A percentile compares a stretch with the other conserved stretches of the same genome.
Conservation (phyloP, 2,113 vertebrate genomes). For the Pelmatolapia mariae region DNA sequence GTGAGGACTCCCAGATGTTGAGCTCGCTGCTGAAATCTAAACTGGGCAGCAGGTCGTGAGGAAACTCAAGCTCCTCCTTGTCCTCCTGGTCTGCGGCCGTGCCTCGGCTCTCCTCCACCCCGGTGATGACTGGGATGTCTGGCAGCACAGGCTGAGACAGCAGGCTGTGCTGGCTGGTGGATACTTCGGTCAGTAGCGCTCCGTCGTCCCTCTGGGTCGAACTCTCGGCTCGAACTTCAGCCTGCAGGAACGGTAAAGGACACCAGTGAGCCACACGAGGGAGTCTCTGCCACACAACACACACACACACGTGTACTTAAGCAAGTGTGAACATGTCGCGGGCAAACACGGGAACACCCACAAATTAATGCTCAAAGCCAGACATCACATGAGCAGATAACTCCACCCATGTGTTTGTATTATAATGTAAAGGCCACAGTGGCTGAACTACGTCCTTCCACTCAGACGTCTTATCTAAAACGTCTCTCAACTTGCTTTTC, state of each 20-base stretch:
- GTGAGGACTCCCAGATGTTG: conserved; percentile 70
- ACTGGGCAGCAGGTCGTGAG: conserved; percentile 75
- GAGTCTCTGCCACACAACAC: background rate
- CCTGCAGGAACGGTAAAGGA: conserved; percentile 24
- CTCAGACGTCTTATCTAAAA: background rate
- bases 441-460: background rate
- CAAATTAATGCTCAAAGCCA: background rate
- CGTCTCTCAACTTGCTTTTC: background rate
- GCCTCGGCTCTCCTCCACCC: conserved; percentile 45
- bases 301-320: background rate
- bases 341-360: background rate
- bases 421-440: background rate
- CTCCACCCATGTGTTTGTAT: conserved; percentile 20
- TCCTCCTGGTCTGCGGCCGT: conserved; percentile 39
- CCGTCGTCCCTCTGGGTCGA: conserved; percentile 24
- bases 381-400: conserved; percentile 10
- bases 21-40: conserved; percentile 75
- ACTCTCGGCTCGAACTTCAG: conserved; percentile 36
- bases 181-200: conserved; percentile 22
- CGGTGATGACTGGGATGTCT: conserved; percentile 36
- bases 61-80: conserved; percentile 73
- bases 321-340: conserved; percentile 12
- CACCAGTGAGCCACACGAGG: background rate
- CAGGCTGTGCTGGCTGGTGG: conserved; percentile 29
- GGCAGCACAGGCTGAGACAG: conserved; percentile 12